Conservation (phyloP, 2,113 vertebrate genomes). For the Platichthys flesus region DNA sequence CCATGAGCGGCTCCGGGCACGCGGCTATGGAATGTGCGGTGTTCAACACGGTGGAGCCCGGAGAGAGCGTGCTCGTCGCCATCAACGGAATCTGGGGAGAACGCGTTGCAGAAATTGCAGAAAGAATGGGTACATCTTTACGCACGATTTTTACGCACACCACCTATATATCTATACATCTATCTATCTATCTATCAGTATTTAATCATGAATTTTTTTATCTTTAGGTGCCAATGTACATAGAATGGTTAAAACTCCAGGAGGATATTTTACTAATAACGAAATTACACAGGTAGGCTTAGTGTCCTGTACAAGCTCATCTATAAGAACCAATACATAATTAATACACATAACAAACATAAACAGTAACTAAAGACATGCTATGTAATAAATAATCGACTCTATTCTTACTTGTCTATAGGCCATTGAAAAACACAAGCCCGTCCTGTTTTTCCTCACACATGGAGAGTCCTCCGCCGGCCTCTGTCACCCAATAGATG, state of each 20-base stretch:
- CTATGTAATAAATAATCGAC: background rate
- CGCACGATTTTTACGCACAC: constrained; percentile 34
- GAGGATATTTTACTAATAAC: constrained; percentile 82
- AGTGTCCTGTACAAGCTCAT: background rate
- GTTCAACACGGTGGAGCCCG: constrained; percentile 87
- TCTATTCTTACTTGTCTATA: constrained; percentile 45
- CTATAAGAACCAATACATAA: background rate
- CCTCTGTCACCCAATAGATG: constrained; percentile 90
- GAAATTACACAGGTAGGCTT: constrained; percentile 90
- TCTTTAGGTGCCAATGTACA: constrained; percentile 87
- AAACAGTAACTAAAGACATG: background rate
- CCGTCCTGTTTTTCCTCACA: constrained; percentile 91
- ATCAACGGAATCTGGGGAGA: constrained; percentile 94
- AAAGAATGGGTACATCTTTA: constrained; percentile 86
- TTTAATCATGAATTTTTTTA: background rate
- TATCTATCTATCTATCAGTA: background rate
- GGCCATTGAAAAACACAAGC: constrained; percentile 88
- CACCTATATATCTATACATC: background rate
- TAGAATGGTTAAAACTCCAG: constrained; percentile 85
- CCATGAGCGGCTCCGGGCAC: constrained; percentile 92
- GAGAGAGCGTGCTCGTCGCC: constrained; percentile 87
- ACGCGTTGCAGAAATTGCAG: constrained; percentile 87
- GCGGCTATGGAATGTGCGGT: constrained; percentile 93
- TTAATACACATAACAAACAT: background rate
- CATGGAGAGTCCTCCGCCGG: constrained; percentile 95